These are phyloP conservation scores for Phoenicopterus ruber DNA, from an alignment of 2,113 vertebrate species.

Conservation along the genomic window DNA sequence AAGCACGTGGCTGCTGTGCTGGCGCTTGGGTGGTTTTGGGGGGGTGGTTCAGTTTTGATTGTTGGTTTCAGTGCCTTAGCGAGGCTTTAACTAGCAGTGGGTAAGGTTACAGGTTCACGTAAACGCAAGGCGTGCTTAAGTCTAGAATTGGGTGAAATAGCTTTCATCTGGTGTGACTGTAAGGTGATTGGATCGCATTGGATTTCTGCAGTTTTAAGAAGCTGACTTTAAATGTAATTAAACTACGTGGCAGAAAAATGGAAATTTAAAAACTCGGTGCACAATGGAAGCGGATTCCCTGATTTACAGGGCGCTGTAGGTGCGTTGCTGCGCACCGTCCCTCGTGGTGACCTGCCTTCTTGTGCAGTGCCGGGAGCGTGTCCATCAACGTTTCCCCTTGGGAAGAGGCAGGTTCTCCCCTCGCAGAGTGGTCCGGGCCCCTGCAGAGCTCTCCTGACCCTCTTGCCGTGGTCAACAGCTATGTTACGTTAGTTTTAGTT, in stretches of 20 bases:
- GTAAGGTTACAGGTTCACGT: neutral
- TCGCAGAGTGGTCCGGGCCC: fast-evolving
- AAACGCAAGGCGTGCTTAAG: neutral
- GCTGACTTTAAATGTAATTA: neutral
- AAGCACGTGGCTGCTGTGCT: neutral
- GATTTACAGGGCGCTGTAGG: neutral
- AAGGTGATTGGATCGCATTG: neutral
- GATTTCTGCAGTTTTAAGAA: neutral
- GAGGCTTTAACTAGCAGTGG: neutral
- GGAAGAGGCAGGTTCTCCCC: neutral
- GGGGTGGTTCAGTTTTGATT: neutral
- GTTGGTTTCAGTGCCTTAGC: neutral
- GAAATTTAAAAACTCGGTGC: neutral
- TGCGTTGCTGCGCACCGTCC: fast-evolving
- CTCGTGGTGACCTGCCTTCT: neutral
- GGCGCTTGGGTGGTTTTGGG: fast-evolving
- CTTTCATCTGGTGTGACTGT: neutral
- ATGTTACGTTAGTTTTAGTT: neutral
- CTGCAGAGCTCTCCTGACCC: neutral
- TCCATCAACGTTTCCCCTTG: neutral
- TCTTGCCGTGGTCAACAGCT: fast-evolving
- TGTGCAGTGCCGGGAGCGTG: too few relatives aligned
- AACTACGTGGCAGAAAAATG: neutral
- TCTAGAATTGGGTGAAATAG: neutral
- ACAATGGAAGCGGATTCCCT: neutral